Evolutionary conservation across 2,113 vertebrate genomes (phyloP), one percentile per base, ranked within the genome.

Genomic region (Thomomys bottae): DNA sequence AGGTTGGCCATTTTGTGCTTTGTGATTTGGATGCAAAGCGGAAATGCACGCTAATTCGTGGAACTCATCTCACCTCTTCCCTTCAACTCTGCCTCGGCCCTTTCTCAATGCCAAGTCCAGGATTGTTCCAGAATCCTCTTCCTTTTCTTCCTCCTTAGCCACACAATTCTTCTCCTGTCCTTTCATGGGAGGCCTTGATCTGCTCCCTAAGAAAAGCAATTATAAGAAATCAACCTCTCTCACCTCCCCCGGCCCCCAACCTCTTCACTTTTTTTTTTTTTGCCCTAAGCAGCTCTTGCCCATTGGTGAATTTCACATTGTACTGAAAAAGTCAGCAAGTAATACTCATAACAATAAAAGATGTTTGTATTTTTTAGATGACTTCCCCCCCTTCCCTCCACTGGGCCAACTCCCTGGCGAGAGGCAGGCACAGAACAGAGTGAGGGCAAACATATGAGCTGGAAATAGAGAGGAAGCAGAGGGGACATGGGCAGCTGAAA

Each of bases 191-290:
- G 40, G 0, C 0, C 91, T 94, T 90, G 82, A 94, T 95, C 95
- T 96, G 86, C 93, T 95, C 95, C 94, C 63, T 67, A 11, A 5
- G 93, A 97, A 97, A 95, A 32, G 84, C 98, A 99, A 97, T 98
- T 98, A 99, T 98, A 98, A 97, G 97, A 97, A 98, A 97, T 96
- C 98, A 98, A 98, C 98, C 97, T 98, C 98, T 95, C 93, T 90
- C 88, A 87, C 66, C 95, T 90, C 30, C 49, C 2, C 49, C 49
- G 14, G 4, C 49, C 49, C 49, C 49, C 49, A n/a, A n/a, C n/a
- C n/a, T n/a, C 49, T 15, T 4, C 49, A 11, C 49, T 14, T 5
- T 49, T 49, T 49, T 49, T 49, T 49, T 89, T 57, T 90, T 83
- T 88, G 64, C 28, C 93, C 96, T 2, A 78, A 87, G 90, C 21